Base-by-base conservation (phyloP, 2,113 vertebrate genomes). In the Origma solitaria region DNA sequence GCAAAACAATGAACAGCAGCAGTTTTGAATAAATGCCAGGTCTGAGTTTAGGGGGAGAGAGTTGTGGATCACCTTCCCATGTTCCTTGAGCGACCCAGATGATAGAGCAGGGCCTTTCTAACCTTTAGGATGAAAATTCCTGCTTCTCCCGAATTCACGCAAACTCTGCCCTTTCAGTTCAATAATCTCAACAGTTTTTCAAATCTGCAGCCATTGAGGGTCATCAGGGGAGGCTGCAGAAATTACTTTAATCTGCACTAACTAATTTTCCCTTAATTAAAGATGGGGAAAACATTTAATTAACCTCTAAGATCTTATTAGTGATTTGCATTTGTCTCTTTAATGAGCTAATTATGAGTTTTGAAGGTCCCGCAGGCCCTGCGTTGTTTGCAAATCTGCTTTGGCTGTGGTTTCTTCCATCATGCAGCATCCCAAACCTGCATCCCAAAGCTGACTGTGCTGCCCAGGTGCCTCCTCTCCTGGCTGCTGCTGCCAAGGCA, bases 291-390 rank as follows among this genome's bases (percentile, higher is more conserved):
- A 94, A 89, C 95, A 95, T 57, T 88, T 90, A 80, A 96, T 97
- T 96, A 97, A 94, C 96, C 87, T 95, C 91, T 68, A 57, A 83
- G 91, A 94, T 96, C 92, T 96, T 94, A 94, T 94, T 96, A 97
- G 70, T 71, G 66, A 93, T 82, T 92, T 65, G 65, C 38, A 49
- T 91, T 94, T 95, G 87, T 94, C 84, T 92, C 75, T 96, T 91
- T 92, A 94, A 96, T 81, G 89, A 95, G 81, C 88, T 94, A 92
- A 97, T 96, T 95, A 93, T 3, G 22, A 84, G 82, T 90, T 95
- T 96, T 56, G 82, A 23, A 94, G 92, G 62, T 81, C 90, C 80
- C 84, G 72, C 23, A 17, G 92, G 89, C 65, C 72, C 28, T 9
- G 17, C 53, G 45, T 79, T 85, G 61, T 93, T 96, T 87, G 82